Base-by-base conservation (phyloP, 2,888 invertebrate genomes). In the Epsilonema sp. region DNA sequence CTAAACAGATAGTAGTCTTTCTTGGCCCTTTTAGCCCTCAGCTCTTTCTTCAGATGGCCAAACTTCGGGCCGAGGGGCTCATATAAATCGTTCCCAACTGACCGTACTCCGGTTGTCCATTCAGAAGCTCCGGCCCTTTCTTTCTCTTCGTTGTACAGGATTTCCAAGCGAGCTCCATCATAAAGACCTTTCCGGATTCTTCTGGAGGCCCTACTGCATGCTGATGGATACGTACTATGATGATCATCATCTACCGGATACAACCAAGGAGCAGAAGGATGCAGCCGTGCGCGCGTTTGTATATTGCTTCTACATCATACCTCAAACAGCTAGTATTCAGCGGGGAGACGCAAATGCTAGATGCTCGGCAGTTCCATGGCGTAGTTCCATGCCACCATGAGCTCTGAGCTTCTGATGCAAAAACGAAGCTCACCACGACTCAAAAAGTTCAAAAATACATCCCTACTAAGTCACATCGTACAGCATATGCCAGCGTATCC, bases 331-430 rank as follows among this genome's bases (percentile, higher is more conserved):
- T 1, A 83, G 76, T 67, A 99, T 99, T 36, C 45, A 78, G 78
- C 1, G 89, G 79, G 71, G 94, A 80, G 11, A 94, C 90, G 71
- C 90, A 90, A 2, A 92, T 1, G 89, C 78, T 56, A 92, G 70
- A 70, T 99, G 58, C 89, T 89, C 0, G 97, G 97, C 52, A 99
- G 71, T 21, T 99, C 97, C 97, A 99, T 0, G 97, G 97, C 11
- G 97, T 99, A 3, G 97, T 97, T 99, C 97, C 97, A 99, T 2
- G 87, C 84, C 8, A 92, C 70, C 45, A 90, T 31, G 31, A n/a
- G n/a, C n/a, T n/a, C n/a, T 8, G 16, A 31, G 16, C 31, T 11
- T 8, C 8, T 16, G 31, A 16, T 31, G 8, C 31, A n/a, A 92
- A 71, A 16, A 85, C 85, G 59, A 97, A 82, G 45, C 78, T 78